Conservation (phyloP, 53 echinoderm and acorn worm species). For the Patiria pectinifera region DNA sequence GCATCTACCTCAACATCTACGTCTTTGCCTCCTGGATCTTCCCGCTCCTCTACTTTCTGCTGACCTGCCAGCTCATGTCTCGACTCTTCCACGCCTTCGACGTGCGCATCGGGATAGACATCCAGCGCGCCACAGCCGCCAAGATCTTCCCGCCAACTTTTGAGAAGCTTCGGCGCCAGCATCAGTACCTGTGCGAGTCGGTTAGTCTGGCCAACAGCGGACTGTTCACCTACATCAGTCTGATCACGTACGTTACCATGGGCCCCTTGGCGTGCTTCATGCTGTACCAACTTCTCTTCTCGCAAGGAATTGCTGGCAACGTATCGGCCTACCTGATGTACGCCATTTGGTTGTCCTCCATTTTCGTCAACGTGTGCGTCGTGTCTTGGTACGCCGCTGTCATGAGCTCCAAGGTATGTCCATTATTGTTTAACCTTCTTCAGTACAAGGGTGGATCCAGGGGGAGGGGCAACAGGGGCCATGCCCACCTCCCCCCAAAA, state of each 20-base stretch:
- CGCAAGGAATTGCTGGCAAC: slow-evolving; percentile 40
- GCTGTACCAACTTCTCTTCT: slow-evolving; percentile 77
- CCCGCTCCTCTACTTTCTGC: slow-evolving; percentile 79
- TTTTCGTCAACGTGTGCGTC: slow-evolving; percentile 85
- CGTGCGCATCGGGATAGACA: slow-evolving; percentile 59
- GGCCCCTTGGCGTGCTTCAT: slow-evolving; percentile 88
- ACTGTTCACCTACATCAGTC: slow-evolving; percentile 83
- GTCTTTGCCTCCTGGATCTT: slow-evolving; percentile 86
- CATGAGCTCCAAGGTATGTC: slow-evolving; percentile 78
- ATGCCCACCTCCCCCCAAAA: too few species aligned
- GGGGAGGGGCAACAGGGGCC: too few species aligned
- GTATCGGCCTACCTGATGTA: slow-evolving; percentile 80
- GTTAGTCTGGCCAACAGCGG: slow-evolving; percentile 70
- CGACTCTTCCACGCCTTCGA: slow-evolving; percentile 72
- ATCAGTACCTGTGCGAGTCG: slow-evolving; percentile 77
- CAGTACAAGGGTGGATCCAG: too few species aligned
- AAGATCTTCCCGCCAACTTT: slow-evolving; percentile 77
- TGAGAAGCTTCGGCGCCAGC: slow-evolving; percentile 82
- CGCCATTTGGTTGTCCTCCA: slow-evolving; percentile 77
- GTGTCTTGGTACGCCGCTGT: slow-evolving; percentile 91
- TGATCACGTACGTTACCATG: slow-evolving; percentile 86
- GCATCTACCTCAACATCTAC: slow-evolving; percentile 75
- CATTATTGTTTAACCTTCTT: too few species aligned
- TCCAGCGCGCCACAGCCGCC: slow-evolving; percentile 48
- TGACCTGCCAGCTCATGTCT: slow-evolving; percentile 67